Evolutionary conservation across 2,797 vertebrate species (phyloP), one percentile per base, ranked within the genome.

Genomic region (Petrocephalus sullivani): DNA sequence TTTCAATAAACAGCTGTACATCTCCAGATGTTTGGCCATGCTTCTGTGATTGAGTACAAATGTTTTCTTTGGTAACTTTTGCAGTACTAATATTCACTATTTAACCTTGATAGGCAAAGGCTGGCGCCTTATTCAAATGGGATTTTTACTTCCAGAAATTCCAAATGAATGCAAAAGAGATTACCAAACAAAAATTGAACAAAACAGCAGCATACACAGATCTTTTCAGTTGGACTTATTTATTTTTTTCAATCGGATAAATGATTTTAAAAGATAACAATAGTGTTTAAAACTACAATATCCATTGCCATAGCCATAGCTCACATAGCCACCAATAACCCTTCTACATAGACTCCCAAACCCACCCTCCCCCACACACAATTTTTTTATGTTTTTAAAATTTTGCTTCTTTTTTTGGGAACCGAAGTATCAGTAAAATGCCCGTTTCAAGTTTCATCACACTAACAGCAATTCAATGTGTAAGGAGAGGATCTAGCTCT

Each of bases 261-360:
- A 98, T 98, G 97, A 97, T 98, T 95, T 98, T 97, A 97, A 98
- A 99, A 98, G 96, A 96, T 98, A 98, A 98, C 97, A 98, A 97
- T 97, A 97, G 97, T 98, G 97, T 99, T 98, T 98, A 97, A 99
- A 99, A 98, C 98, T 98, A 99, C 97, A 97, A 97, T 97, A 97
- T 98, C 96, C 84, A 97, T 97, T 95, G 90, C 97, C 98, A 98
- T 97, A 98, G 96, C 96, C 97, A 97, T 97, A 96, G 96, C 97
- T 97, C 97, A 98, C 97, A 98, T 96, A 97, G 95, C 97, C 96
- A 96, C 93, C 95, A 95, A 97, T 96, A 98, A 97, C 95, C 97
- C 96, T 95, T 96, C 93, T 92, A 94, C 94, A 94, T 94, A 92
- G 84, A 92, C 91, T 89, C 92, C 91, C 91, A 89, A 91, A 91